These are phyloP conservation scores for Apoda limacodes DNA, from an alignment of 2,888 invertebrate genomes.

Conservation along the genomic window DNA sequence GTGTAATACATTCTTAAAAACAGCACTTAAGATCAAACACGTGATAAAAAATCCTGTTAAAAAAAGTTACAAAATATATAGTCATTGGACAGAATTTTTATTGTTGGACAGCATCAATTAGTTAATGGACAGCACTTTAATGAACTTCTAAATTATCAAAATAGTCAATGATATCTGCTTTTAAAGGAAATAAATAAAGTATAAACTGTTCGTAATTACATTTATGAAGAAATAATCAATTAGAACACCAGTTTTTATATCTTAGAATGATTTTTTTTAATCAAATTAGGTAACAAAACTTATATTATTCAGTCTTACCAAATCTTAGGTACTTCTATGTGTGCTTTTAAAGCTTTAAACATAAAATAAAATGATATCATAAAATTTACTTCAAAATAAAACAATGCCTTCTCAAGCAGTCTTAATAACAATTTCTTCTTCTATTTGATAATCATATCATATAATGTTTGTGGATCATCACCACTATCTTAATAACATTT, in stretches of 20 bases:
- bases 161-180: not conserved
- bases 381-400: not conserved
- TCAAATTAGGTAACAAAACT: too few species aligned
- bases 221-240: not conserved
- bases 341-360: not conserved
- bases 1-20: not conserved
- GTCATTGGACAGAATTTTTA: not conserved
- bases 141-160: not conserved
- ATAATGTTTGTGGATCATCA: too few species aligned
- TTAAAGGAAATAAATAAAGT: not conserved
- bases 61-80: too few species aligned
- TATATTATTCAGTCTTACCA: too few species aligned
- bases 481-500: too few species aligned
- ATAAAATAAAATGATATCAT: not conserved
- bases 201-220: not conserved
- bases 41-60: too few species aligned
- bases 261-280: not conserved
- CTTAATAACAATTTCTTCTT: constrained; percentile 4
- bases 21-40: not conserved
- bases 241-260: not conserved
- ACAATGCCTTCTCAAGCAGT: constrained; percentile 2
- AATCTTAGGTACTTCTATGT: too few species aligned
- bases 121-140: not conserved
- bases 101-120: not conserved
- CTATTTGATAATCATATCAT: too few species aligned